Evolutionary conservation across 2,797 vertebrate genomes (phyloP).

Genomic region (Sebastes iracundus): DNA sequence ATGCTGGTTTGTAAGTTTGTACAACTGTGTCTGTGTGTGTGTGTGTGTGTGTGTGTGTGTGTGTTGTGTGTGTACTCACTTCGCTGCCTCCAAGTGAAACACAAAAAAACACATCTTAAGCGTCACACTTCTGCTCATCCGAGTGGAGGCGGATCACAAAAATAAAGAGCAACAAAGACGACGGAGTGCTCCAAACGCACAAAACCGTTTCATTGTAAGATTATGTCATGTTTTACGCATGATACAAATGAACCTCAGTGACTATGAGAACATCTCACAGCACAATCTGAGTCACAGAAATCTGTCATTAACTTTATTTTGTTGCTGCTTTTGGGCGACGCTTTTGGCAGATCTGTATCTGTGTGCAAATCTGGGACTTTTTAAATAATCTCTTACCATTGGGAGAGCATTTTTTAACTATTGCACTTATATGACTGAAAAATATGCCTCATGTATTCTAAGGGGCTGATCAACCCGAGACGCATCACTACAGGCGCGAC

Average conservation of each 20-base stretch:
- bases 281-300: neutral
- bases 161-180: neutral
- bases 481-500: neutral
- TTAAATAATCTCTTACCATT: neutral
- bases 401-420: neutral
- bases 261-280: neutral
- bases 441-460: neutral
- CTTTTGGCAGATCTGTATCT: neutral
- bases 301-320: neutral
- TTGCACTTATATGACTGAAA: neutral
- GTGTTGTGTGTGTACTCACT: neutral
- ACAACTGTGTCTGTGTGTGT: neutral
- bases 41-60: neutral
- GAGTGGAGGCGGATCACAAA: neutral
- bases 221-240: neutral
- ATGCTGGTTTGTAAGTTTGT: neutral
- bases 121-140: neutral
- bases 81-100: neutral
- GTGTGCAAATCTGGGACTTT: neutral
- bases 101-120: neutral
- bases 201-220: neutral
- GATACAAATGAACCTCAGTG: neutral
- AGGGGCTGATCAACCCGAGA: neutral
- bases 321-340: neutral
- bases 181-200: neutral